Evolutionary conservation across 2,888 invertebrate genomes (phyloP).

Genomic region (Parascotia fuliginaria): DNA sequence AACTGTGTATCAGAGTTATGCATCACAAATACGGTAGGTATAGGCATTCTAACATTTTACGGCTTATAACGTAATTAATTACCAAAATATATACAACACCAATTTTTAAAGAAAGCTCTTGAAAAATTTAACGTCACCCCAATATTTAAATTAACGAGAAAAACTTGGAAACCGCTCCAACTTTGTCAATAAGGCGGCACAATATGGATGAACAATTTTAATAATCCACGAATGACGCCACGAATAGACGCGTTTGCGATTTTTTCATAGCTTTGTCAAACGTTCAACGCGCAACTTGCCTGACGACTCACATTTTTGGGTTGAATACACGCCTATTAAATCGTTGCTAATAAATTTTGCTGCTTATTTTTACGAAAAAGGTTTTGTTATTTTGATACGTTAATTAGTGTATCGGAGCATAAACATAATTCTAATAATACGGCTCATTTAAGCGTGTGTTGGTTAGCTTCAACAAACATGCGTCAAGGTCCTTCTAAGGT

Average conservation of each 20-base stretch:
- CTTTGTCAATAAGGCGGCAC: slow-evolving; percentile 74
- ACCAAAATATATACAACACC: slow-evolving; percentile 27
- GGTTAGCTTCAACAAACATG: not conserved
- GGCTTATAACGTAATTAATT: slow-evolving; percentile 46
- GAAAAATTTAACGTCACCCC: slow-evolving; percentile 60
- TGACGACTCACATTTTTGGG: slow-evolving; percentile 50
- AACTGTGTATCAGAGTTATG: slow-evolving; percentile 35
- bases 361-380: slow-evolving; percentile 3
- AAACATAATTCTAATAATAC: not conserved
- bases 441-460: not conserved
- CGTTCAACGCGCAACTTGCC: slow-evolving; percentile 51
- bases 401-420: not conserved
- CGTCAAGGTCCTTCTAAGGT: no score
- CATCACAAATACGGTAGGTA: slow-evolving; percentile 20
- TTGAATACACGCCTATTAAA: slow-evolving; percentile 33
- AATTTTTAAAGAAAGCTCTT: slow-evolving; percentile 45
- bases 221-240: slow-evolving; percentile 66
- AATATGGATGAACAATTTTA: slow-evolving; percentile 75
- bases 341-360: slow-evolving; percentile 24
- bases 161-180: slow-evolving; percentile 57
- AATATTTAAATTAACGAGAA: slow-evolving; percentile 68
- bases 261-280: slow-evolving; percentile 61
- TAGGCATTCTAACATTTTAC: slow-evolving; percentile 26
- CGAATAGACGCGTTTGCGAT: slow-evolving; percentile 51
- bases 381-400: not conserved